Evolutionary conservation across 2,797 vertebrate species (phyloP).

Genomic region (Pteropus rufus): DNA sequence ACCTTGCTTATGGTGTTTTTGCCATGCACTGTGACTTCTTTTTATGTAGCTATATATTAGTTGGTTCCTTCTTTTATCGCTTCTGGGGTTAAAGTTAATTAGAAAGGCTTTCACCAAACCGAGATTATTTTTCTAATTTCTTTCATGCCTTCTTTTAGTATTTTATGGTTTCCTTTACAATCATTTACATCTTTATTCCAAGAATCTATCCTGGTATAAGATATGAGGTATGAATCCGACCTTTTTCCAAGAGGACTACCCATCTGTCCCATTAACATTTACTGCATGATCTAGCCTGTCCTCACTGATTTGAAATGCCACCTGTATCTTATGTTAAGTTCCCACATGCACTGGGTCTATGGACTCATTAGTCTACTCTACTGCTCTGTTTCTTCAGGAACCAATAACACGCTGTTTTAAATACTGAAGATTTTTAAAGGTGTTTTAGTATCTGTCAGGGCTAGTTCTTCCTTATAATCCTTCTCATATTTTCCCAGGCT

Average conservation of each 20-base stretch:
- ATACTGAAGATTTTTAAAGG: not conserved
- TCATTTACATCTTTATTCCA: not conserved
- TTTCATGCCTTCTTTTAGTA: not conserved
- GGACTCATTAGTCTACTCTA: not conserved
- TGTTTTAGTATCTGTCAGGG: not conserved
- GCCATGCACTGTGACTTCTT: not conserved
- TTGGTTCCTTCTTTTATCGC: not conserved
- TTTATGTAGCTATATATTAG: not conserved
- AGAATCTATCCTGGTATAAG: not conserved
- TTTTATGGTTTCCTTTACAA: not conserved
- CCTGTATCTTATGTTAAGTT: not conserved
- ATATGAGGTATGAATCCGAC: not conserved
- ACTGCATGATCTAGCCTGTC: not conserved
- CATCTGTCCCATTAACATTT: not conserved
- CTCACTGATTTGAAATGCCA: not conserved
- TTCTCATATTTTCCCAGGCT: not conserved
- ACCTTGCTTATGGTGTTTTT: not conserved
- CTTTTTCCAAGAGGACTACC: not conserved
- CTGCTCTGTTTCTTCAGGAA: not conserved
- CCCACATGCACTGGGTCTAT: not conserved
- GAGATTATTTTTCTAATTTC: not conserved
- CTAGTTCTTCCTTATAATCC: not conserved
- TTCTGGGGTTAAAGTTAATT: not conserved
- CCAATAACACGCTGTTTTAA: not conserved
- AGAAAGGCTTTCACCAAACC: constrained; percentile 24